Conservation (phyloP, 2,113 vertebrate genomes). For the Machaerirhynchus nigripectus region DNA sequence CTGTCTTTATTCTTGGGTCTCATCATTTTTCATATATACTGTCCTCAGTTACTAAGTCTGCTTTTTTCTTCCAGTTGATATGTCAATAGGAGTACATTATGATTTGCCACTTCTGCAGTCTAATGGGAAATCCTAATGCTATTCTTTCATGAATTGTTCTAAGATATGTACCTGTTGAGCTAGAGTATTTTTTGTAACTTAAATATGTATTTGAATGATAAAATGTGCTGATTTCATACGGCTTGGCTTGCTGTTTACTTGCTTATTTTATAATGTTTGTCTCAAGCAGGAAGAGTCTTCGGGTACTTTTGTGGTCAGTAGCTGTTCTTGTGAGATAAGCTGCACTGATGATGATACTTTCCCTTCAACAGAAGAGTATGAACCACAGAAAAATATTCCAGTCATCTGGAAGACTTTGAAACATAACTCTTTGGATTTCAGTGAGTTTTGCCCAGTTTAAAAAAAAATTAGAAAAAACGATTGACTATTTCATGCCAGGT, state of each 20-base stretch:
- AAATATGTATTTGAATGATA: not conserved
- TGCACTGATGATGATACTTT: not conserved
- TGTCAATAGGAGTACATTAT: not conserved
- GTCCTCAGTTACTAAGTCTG: not conserved
- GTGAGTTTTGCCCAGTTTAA: conserved; percentile 8
- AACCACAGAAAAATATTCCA: not conserved
- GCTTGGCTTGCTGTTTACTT: not conserved
- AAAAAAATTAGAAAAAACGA: not conserved
- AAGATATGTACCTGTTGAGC: not conserved
- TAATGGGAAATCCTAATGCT: not conserved
- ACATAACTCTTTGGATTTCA: not conserved
- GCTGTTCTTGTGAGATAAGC: conserved; percentile 41
- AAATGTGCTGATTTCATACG: not conserved
- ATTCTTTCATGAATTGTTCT: not conserved
- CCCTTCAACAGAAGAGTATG: not conserved
- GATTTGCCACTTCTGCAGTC: not conserved
- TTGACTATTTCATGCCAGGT: not conserved
- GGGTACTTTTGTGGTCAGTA: not conserved
- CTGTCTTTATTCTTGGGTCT: not conserved
- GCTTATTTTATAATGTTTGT: conserved; percentile 17
- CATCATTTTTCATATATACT: not conserved
- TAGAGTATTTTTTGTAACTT: not conserved
- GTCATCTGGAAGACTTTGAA: conserved; percentile 40
- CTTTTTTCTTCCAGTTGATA: not conserved
- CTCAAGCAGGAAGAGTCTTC: not conserved